Evolutionary conservation across 2,797 vertebrate species (phyloP).

Genomic region (Schizopygopsis malacanthus): DNA sequence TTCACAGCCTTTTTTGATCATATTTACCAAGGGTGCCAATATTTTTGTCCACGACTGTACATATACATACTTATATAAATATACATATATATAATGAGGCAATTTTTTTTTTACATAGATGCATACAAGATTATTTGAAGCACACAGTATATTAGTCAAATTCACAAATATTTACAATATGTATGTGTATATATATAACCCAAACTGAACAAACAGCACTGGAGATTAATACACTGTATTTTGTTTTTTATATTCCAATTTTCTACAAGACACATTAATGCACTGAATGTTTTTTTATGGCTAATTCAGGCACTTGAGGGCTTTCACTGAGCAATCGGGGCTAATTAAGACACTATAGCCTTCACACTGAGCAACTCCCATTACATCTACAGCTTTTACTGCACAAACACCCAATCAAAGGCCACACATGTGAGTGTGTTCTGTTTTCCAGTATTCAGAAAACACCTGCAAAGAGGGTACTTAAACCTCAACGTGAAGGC

Average conservation of each 20-base stretch:
- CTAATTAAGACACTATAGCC: conserved; percentile 76
- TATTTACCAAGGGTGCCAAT: no score
- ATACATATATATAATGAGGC: no score
- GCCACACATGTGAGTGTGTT: conserved; percentile 1
- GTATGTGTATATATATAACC: conserved; percentile 44
- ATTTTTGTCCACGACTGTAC: no score
- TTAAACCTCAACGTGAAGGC: conserved; percentile 35
- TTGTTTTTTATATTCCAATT: conserved; percentile 16
- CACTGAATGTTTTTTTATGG: conserved; percentile 61
- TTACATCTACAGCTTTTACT: conserved; percentile 60
- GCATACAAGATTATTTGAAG: no score
- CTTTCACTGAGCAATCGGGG: conserved; percentile 68
- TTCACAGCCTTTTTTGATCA: no score
- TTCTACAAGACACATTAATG: conserved; percentile 44
- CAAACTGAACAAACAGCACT: background rate
- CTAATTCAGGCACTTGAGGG: conserved; percentile 68
- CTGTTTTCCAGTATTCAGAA: conserved; percentile 27
- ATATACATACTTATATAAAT: no score
- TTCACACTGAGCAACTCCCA: conserved; percentile 46
- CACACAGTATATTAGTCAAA: no score
- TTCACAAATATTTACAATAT: no score
- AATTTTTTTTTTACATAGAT: no score
- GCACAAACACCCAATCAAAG: conserved; percentile 18
- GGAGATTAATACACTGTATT: conserved; percentile 42
- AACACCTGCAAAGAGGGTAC: conserved; percentile 54